These are phyloP conservation scores for Plagiodera versicolora DNA, from an alignment of 2,888 invertebrate genomes.

Conservation along the genomic window DNA sequence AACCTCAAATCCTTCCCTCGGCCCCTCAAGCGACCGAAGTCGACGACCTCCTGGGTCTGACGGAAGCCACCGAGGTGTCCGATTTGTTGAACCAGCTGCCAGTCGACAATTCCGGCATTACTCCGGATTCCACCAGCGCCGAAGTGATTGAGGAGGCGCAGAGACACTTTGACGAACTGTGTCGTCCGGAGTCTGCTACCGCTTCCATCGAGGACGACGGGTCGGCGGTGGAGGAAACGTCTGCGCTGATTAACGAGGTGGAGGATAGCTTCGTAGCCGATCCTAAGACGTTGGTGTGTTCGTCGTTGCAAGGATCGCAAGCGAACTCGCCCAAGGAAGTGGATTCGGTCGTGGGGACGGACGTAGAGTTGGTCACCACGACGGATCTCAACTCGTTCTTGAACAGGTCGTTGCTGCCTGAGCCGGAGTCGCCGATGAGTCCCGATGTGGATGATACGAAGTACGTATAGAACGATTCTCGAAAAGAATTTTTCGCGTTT, in stretches of 20 bases:
- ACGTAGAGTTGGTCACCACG: slow-evolving; percentile 36
- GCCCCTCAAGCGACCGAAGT: slow-evolving; percentile 14
- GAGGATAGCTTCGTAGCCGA: slow-evolving; percentile 20
- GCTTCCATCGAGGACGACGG: no score
- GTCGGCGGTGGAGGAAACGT: no score
- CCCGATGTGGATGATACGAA: slow-evolving; percentile 16
- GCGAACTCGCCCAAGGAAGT: slow-evolving; percentile 15
- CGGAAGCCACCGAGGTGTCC: slow-evolving; percentile 9
- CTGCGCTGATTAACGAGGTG: no score
- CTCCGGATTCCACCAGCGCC: slow-evolving; percentile 23
- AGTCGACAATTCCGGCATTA: no score
- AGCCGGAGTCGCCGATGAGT: slow-evolving; percentile 41
- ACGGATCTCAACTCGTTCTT: slow-evolving; percentile 42
- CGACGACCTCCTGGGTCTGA: neutral
- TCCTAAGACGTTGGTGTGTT: slow-evolving; percentile 2
- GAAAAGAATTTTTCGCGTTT: no score
- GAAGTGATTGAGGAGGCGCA: slow-evolving; percentile 25
- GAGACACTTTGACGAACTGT: slow-evolving; percentile 27
- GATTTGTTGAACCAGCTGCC: neutral
- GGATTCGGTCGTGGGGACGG: slow-evolving; percentile 37
- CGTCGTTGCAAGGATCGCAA: neutral
- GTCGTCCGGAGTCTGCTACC: slow-evolving; percentile 19
- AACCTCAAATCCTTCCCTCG: slow-evolving; percentile 15
- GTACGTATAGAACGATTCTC: neutral
- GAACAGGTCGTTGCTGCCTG: slow-evolving; percentile 39